A percentile compares a stretch with the other conserved stretches of the same genome.
phyloP scores from a whole-genome alignment of 37 sponge, comb jelly and placozoan species.

The Hormiphora californensis region DNA sequence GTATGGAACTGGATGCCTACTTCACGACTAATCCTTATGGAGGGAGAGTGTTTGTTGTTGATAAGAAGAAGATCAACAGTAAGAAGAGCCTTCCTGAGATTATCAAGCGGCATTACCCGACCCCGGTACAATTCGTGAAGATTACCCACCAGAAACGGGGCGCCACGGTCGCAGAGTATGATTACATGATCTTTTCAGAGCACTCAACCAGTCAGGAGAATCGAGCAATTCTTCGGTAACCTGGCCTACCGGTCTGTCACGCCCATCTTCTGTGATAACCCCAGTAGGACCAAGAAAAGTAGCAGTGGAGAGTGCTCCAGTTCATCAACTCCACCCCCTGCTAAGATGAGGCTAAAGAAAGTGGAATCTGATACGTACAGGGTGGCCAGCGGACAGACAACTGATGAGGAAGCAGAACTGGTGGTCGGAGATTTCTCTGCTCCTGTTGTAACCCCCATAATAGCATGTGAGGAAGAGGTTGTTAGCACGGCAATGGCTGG shows the following conservation, averaged over 20 bases:
- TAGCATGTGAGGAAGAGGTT: too few species aligned
- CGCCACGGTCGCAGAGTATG: background rate
- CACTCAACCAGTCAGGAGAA: slow-evolving; percentile 19
- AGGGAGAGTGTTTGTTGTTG: background rate
- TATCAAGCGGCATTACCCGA: background rate
- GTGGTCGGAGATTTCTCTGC: background rate
- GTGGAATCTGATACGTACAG: background rate
- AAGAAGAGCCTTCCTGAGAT: background rate
- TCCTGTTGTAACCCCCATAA: too few species aligned
- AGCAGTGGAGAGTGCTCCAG: background rate
- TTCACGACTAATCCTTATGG: background rate
- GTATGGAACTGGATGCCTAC: background rate
- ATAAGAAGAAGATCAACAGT: slow-evolving; percentile 13
- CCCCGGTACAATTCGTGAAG: background rate
- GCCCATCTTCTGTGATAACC: background rate
- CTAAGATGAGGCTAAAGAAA: slow-evolving; percentile 11
- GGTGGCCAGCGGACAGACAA: background rate
- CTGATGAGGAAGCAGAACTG: slow-evolving; percentile 49
- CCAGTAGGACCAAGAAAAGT: background rate
- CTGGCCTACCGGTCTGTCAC: background rate
- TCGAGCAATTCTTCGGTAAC: slow-evolving; percentile 10
- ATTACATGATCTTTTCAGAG: slow-evolving; percentile 32
- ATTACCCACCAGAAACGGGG: slow-evolving; percentile 14
- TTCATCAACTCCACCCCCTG: background rate
- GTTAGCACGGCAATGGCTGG: too few species aligned